phyloP scores from a whole-genome alignment of 37 sponge, comb jelly and placozoan species.

The Hexactinellida sp. region DNA sequence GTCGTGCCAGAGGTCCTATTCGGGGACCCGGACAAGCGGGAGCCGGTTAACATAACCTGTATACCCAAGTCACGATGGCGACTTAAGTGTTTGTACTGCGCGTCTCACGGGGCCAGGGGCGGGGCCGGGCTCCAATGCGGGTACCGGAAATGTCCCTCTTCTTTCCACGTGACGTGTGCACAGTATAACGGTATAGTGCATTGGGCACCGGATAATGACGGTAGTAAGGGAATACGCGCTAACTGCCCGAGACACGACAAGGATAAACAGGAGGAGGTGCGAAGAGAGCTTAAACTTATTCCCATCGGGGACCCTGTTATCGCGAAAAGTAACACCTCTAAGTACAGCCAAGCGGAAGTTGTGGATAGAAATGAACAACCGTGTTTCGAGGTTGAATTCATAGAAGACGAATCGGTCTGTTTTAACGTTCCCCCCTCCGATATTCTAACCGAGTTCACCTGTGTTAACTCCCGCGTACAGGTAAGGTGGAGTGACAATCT shows the following conservation, averaged over 20 bases:
- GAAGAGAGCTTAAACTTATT: not conserved
- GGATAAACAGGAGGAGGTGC: constrained; percentile 20
- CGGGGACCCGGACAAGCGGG: constrained; percentile 27
- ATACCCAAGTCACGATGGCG: constrained; percentile 33
- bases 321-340: constrained; percentile 1
- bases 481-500: constrained; percentile 57
- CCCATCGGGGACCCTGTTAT: not conserved
- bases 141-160: constrained; percentile 30
- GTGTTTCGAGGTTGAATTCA: constrained; percentile 46
- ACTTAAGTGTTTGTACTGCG: constrained; percentile 31
- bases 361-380: not conserved
- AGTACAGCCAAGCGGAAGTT: constrained; percentile 3
- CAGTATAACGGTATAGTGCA: constrained; percentile 31
- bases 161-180: constrained; percentile 83
- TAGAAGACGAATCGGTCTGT: constrained; percentile 79
- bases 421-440: constrained; percentile 36
- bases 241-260: not conserved
- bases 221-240: not conserved
- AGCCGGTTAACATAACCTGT: constrained; percentile 34
- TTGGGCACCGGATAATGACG: not conserved
- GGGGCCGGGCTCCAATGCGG: constrained; percentile 57
- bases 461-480: constrained; percentile 16
- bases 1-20: constrained; percentile 64
- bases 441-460: constrained; percentile 21
- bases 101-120: constrained; percentile 11